Evolutionary conservation across 1,140 invertebrate species (phyloP), one percentile per base, ranked within the genome.

Genomic region (Solenopsis invicta): DNA sequence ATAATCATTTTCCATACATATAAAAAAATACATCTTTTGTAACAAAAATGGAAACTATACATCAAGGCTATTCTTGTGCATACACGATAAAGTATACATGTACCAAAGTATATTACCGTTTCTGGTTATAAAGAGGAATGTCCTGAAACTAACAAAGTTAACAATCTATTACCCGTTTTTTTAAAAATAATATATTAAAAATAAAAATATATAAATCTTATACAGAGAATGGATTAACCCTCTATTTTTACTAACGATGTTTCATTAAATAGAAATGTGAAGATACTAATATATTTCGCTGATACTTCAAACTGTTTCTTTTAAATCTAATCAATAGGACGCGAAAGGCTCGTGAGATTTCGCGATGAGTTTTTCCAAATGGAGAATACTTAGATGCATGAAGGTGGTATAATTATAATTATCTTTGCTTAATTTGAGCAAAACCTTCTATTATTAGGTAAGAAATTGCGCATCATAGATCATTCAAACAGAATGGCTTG

Each of bases 91-190:
- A 88, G 52, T 69, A 86, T 90, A 90, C 52, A 66, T 90, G 82
- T 90, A 90, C 89, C 89, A 90, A 90, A 90, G 89, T 90, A 90
- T 84, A 88, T 90, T 89, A 90, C 77, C 82, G 72, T 90, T 90
- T 87, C 89, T 88, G 72, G 76, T 90, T 90, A 86, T 85, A 67
- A 90, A 81, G 82, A 66, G 66, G 56, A 74, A 41, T 75, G 67
- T 90, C 76, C 69, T 88, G 64, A 82, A 88, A 88, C 77, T 90
- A 90, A 90, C 81, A 62, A 86, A 85, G 52, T 90, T 90, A 88
- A 90, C 56, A 71, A 64, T 16, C 77, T 90, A 89, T 85, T 89
- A 81, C 45, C 41, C 56, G 52, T 90, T 90, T 81, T 90, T 84
- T 69, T 69, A 16, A 77, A 90, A 90, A 76, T 90, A 90, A 90